Evolutionary conservation across 2,113 vertebrate species (phyloP), one percentile per base, ranked within the genome.

Genomic region (Heterochromis multidens): DNA sequence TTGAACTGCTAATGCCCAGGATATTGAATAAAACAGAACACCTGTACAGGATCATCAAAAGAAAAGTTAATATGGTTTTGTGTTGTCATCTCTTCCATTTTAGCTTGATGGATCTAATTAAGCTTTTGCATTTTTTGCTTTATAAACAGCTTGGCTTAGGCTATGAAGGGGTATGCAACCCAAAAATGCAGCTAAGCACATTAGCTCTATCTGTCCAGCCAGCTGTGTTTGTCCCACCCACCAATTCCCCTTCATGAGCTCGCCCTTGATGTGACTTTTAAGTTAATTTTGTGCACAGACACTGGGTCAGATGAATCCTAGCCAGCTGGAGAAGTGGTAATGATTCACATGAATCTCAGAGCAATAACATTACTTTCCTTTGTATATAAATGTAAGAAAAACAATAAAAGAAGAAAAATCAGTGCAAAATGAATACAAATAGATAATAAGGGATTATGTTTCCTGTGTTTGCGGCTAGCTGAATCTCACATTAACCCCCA

Each of bases 251-350:
- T 79, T 86, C 83, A 72, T 70, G 72, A 83, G 65, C 78, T 77
- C 82, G 83, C 77, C 90, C 91, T 94, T 94, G 87, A 82, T 91
- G 49, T 84, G 89, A 92, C 88, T 92, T 93, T 91, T 90, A 27
- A 74, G 86, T 86, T 90, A 80, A 91, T 92, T 94, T 89, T 81
- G 77, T 88, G 80, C 87, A 83, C 67, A 92, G 89, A 88, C 86
- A 81, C 81, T 82, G 85, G 82, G 79, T 74, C 43, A 79, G 72
- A 91, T 78, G 79, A 91, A 77, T 89, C 83, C 56, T 61, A 79
- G 85, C 91, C 87, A 88, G 86, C 70, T 81, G 88, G 54, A 62
- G 27, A 79, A 67, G 87, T 83, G 52, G 43, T 90, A 89, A 91
- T 93, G 81, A 85, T 81, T 90, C 21, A 11, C 82, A 80, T 76